Evolutionary conservation across 2,888 invertebrate genomes (phyloP).

Genomic region (Venusia cambrica): DNA sequence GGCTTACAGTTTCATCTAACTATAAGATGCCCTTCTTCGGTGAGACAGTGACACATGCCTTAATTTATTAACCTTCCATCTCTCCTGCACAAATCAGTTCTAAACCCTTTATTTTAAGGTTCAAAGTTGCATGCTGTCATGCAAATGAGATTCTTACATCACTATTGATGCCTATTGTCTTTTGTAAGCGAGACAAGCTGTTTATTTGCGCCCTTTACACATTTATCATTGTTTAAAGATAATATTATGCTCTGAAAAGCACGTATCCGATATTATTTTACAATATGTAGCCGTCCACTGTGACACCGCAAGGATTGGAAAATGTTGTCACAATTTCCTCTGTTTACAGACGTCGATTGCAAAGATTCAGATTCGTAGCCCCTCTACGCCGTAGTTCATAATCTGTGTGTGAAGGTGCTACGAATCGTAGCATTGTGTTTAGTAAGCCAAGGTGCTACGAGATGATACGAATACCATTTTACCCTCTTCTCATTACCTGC

Average conservation of each 20-base stretch:
- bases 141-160: conserved; percentile 23
- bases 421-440: too few species aligned
- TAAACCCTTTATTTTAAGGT: conserved; percentile 39
- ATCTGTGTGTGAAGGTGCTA: too few species aligned
- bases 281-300: too few species aligned
- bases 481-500: too few species aligned
- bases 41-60: conserved; percentile 70
- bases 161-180: conserved; percentile 61
- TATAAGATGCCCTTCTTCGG: conserved; percentile 35
- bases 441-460: too few species aligned
- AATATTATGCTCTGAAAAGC: too few species aligned
- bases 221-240: conserved; percentile 14
- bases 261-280: too few species aligned
- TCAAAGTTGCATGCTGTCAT: conserved; percentile 35
- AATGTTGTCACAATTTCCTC: too few species aligned
- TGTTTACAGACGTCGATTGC: too few species aligned
- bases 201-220: conserved; percentile 8
- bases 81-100: conserved; percentile 36
- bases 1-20: neutral
- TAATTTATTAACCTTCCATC: conserved; percentile 60
- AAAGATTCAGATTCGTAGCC: conserved; percentile 15
- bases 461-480: too few species aligned
- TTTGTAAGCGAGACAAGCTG: conserved; percentile 57
- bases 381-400: conserved; percentile 30
- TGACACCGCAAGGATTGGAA: too few species aligned